A percentile compares a stretch with the other conserved stretches of the same genome.
Evolutionary conservation across 2,113 vertebrate species (phyloP).

Genomic region (Cinclus cinclus): DNA sequence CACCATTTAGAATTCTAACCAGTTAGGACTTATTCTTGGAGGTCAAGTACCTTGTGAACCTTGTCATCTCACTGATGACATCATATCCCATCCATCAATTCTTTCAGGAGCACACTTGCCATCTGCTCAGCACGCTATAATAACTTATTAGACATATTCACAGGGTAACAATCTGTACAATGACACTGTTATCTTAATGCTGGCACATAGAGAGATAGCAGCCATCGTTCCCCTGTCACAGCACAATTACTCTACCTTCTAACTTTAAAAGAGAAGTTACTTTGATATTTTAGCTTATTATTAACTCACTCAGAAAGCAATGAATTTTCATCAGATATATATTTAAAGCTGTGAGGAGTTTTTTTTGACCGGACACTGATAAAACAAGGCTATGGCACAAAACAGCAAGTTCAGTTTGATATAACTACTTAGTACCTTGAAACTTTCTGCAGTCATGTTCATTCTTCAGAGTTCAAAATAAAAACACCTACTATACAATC

Average conservation of each 20-base stretch:
- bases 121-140: slow-evolving; percentile 89
- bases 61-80: slow-evolving; percentile 92
- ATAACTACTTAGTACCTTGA: background rate
- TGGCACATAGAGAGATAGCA: slow-evolving; percentile 73
- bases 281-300: slow-evolving; percentile 25
- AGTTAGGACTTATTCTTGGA: slow-evolving; percentile 82
- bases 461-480: background rate
- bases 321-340: background rate
- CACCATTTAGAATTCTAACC: slow-evolving; percentile 89
- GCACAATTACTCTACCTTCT: slow-evolving; percentile 38
- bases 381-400: background rate
- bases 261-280: slow-evolving; percentile 46
- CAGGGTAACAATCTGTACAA: slow-evolving; percentile 79
- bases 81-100: slow-evolving; percentile 94
- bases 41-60: slow-evolving; percentile 86
- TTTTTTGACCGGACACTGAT: background rate
- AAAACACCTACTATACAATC: background rate
- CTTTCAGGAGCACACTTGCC: slow-evolving; percentile 84
- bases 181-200: slow-evolving; percentile 81
- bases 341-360: background rate
- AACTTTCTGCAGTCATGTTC: background rate
- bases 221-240: slow-evolving; percentile 50
- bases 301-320: background rate
- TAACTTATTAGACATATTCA: slow-evolving; percentile 83
- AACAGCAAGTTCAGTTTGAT: background rate